Evolutionary conservation across 2,888 invertebrate genomes (phyloP).

Genomic region (Tetrapedia diversipes): DNA sequence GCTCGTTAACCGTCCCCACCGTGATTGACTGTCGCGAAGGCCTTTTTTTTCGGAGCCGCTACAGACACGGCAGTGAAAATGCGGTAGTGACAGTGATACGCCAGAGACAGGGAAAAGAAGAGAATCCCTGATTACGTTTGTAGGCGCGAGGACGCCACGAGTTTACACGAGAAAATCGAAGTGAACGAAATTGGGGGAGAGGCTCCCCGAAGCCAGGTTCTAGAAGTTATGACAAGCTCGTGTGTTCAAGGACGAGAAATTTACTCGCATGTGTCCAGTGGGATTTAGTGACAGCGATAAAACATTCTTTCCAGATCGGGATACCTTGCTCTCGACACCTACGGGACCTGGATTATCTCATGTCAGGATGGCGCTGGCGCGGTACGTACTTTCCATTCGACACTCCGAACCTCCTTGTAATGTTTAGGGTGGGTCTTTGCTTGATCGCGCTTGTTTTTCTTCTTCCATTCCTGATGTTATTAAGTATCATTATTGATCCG

Average conservation of each 20-base stretch:
- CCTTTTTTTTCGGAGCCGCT: conserved; percentile 21
- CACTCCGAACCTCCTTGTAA: conserved; percentile 32
- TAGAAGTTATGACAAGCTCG: conserved; percentile 77
- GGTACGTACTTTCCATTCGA: conserved; percentile 83
- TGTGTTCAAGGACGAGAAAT: conserved; percentile 66
- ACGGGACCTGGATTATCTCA: conserved; percentile 85
- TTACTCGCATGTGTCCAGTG: conserved; percentile 82
- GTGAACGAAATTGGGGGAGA: conserved; percentile 45
- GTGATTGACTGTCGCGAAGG: conserved; percentile 43
- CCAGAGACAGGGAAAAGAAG: conserved; percentile 37
- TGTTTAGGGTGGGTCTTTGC: conserved; percentile 61
- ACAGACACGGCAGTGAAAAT: conserved; percentile 48
- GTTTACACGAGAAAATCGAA: conserved; percentile 50
- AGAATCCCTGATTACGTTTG: conserved; percentile 35
- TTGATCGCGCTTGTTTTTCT: conserved; percentile 32
- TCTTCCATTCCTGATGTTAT: conserved; percentile 13
- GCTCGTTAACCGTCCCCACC: conserved; percentile 16
- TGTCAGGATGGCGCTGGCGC: conserved; percentile 88
- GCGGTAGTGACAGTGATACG: conserved; percentile 63
- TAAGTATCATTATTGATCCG: conserved; percentile 45
- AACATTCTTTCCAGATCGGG: conserved; percentile 83
- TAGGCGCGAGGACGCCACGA: conserved; percentile 63
- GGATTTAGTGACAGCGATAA: conserved; percentile 77
- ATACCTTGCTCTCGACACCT: conserved; percentile 82
- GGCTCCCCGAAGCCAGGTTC: conserved; percentile 47